These are phyloP conservation scores for Leptinotarsa lineolata DNA, from an alignment of 1,140 invertebrate genomes.

Conservation along the genomic window DNA sequence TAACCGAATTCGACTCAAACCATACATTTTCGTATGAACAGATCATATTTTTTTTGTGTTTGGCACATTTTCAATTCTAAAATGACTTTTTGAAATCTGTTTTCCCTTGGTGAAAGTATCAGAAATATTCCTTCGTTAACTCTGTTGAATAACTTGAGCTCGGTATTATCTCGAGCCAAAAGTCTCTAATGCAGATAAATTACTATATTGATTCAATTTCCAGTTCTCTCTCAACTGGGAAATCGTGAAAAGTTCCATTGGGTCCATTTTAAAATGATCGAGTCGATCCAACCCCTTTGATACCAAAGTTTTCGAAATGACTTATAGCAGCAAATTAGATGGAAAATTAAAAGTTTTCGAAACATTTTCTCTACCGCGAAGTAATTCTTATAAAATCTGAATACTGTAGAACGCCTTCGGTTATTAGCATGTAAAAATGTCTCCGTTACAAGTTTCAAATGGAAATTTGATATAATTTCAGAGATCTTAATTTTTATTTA, in stretches of 20 bases:
- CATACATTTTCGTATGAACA: too few relatives aligned
- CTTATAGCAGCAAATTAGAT: slow-evolving; percentile 28
- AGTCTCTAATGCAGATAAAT: not conserved
- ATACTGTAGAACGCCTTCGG: slow-evolving; percentile 24
- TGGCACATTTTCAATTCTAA: too few relatives aligned
- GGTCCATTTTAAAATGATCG: slow-evolving; percentile 15
- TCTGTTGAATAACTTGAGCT: too few relatives aligned
- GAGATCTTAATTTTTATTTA: slow-evolving; percentile 24
- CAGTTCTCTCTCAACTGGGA: not conserved
- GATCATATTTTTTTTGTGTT: too few relatives aligned
- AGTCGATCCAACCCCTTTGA: slow-evolving; percentile 3
- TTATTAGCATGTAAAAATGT: slow-evolving; percentile 27
- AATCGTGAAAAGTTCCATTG: not conserved
- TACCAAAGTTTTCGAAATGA: slow-evolving; percentile 16
- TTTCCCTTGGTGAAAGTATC: too few relatives aligned
- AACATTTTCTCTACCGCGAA: slow-evolving; percentile 12
- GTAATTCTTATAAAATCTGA: slow-evolving; percentile 24
- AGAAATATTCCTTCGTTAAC: too few relatives aligned
- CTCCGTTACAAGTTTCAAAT: slow-evolving; percentile 27
- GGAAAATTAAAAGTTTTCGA: slow-evolving; percentile 29
- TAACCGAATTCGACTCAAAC: too few relatives aligned
- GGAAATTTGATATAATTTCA: slow-evolving; percentile 27
- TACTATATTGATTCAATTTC: not conserved
- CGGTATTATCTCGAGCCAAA: too few relatives aligned
- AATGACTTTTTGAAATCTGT: too few relatives aligned